A percentile compares a stretch with the other conserved stretches of the same genome.
Conservation (phyloP, 1,140 invertebrate species). For the Hestina assimilis region DNA sequence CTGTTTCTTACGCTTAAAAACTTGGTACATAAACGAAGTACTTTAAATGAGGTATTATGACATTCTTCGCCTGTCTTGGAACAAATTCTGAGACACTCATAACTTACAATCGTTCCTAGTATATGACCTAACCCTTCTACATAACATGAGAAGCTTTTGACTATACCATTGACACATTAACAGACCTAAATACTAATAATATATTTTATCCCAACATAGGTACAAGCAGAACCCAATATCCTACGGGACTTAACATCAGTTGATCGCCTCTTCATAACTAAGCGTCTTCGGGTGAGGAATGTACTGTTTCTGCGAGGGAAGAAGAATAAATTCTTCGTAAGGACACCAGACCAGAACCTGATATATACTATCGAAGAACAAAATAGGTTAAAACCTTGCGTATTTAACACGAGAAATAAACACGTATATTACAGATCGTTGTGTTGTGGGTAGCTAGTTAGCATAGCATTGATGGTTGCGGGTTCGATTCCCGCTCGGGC, state of each 20-base stretch:
- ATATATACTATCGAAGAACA: slow-evolving; percentile 57
- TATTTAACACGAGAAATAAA: no score
- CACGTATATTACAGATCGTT: background rate
- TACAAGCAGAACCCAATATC: slow-evolving; percentile 1
- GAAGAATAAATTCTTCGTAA: slow-evolving; percentile 53
- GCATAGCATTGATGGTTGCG: no score
- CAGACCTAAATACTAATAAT: no score
- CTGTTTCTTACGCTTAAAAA: no score
- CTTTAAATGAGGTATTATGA: no score
- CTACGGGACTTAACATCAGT: slow-evolving; percentile 43
- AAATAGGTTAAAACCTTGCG: slow-evolving; percentile 44
- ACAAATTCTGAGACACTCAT: no score
- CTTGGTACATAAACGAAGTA: no score
- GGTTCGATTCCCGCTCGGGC: no score
- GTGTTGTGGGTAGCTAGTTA: background rate
- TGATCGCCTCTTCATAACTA: slow-evolving; percentile 54
- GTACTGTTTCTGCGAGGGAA: slow-evolving; percentile 50
- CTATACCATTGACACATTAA: background rate
- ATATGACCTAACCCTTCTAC: no score
- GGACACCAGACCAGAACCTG: slow-evolving; percentile 47
- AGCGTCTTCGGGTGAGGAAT: slow-evolving; percentile 46
- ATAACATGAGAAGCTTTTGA: no score
- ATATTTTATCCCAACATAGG: background rate
- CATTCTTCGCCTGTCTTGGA: no score
- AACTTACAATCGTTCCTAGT: no score